phyloP scores from a whole-genome alignment of 1,140 invertebrate species.

The Drosophila sturtevanti region DNA sequence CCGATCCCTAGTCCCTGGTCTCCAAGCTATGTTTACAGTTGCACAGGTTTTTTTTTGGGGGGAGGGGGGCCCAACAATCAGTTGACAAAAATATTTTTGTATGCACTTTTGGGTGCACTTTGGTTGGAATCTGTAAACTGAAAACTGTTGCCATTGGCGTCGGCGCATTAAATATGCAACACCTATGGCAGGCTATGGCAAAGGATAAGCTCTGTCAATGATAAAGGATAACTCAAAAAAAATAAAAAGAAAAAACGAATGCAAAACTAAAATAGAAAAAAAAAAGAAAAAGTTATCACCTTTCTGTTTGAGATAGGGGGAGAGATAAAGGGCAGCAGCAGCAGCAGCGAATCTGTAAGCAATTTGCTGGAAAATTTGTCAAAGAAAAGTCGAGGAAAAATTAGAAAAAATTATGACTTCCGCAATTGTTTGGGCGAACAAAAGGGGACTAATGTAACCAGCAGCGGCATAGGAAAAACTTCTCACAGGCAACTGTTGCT shows the following conservation, averaged over 20 bases:
- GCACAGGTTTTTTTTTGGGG: conserved; percentile 37
- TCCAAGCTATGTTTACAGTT: conserved; percentile 28
- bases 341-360: conserved; percentile 32
- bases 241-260: neutral
- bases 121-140: conserved; percentile 36
- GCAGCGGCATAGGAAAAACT: conserved; percentile 49
- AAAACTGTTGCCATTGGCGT: conserved; percentile 28
- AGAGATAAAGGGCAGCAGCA: neutral
- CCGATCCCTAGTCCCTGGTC: conserved; percentile 22
- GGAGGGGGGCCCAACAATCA: conserved; percentile 45
- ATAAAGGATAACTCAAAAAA: neutral
- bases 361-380: conserved; percentile 70
- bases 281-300: neutral
- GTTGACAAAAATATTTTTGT: conserved; percentile 71
- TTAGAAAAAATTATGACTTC: conserved; percentile 74
- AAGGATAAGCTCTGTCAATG: neutral
- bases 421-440: conserved; percentile 65
- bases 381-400: conserved; percentile 46
- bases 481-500: conserved; percentile 70
- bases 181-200: conserved; percentile 55
- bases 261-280: no score
- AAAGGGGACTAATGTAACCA: conserved; percentile 48
- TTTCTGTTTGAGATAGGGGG: neutral
- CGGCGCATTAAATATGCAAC: conserved; percentile 70
- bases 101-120: conserved; percentile 39